Conservation (phyloP, 2,888 invertebrate genomes). For the Sisyra terminalis region DNA sequence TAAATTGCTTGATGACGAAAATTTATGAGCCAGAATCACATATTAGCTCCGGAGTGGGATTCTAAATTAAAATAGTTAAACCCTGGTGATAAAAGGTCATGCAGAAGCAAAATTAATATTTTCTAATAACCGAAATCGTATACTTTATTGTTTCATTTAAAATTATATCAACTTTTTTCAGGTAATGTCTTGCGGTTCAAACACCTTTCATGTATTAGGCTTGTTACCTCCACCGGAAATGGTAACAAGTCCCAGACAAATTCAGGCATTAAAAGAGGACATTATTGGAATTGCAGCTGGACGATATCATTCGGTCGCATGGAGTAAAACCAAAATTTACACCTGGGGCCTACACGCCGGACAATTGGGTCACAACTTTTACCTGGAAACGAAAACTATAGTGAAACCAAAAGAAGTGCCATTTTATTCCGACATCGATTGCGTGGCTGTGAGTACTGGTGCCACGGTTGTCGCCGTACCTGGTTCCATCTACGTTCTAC, state of each 20-base stretch:
- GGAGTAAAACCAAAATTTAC: constrained; percentile 43
- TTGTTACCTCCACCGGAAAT: constrained; percentile 32
- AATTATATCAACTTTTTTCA: constrained; percentile 18
- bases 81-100: too few species aligned
- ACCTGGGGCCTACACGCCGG: constrained; percentile 74
- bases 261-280: constrained; percentile 25
- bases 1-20: too few species aligned
- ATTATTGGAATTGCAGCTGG: constrained; percentile 45
- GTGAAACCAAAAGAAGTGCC: constrained; percentile 32
- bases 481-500: constrained; percentile 52
- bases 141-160: too few species aligned
- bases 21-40: too few species aligned
- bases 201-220: constrained; percentile 47
- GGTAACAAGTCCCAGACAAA: constrained; percentile 26
- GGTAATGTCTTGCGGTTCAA: constrained; percentile 45
- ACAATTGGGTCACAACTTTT: constrained; percentile 51
- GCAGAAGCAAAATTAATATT: too few species aligned
- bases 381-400: constrained; percentile 24
- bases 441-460: constrained; percentile 46
- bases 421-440: constrained; percentile 30
- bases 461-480: constrained; percentile 47
- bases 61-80: too few species aligned
- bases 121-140: too few species aligned
- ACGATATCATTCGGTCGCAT: constrained; percentile 52
- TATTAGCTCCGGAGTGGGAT: too few species aligned